Evolutionary conservation across 2,797 vertebrate genomes (phyloP), one percentile per base, ranked within the genome.

Genomic region (Coregonus suidteri): DNA sequence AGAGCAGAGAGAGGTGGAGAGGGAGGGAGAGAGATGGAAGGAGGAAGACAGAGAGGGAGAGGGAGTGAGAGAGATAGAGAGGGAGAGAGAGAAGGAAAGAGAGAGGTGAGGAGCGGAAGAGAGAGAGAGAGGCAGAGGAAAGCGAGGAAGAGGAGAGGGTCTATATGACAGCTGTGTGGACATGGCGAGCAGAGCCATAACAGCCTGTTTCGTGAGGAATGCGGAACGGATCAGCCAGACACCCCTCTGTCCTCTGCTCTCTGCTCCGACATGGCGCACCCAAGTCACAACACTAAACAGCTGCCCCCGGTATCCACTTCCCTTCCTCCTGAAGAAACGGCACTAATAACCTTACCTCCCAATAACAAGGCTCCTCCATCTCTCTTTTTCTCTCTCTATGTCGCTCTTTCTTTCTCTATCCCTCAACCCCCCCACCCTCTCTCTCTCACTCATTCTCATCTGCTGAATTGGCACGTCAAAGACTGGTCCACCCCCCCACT

Each of bases 381-480:
- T 56, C 51, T 34, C 31, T 3, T 34, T 34, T 34, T 35, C 69
- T 31, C 73, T 13, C 3, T 30, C 7, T n/a, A 52, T 1, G 11
- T 75, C 65, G 67, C 41, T 13, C 69, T 76, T 71, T 11, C 20
- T 82, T 67, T 68, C 47, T 62, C 34, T 67, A 68, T 54, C 16
- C 4, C 16, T 15, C 30, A 34, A 52, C 73, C 20, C 37, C 54
- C 54, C 59, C 71, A 4, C 77, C 59, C 71, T 35, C 34, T 34
- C 53, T 34, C 15, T 75, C 59, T 71, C 41, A 11, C 67, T 77
- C 71, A 6, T 18, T 82, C 69, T 4, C 35, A 16, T 71, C 76
- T 59, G 75, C 64, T 73, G 62, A 76, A 69, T 37, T 41, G 78
- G 16, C 73, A 72, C n/a, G 37, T 79, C 67, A 75, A 73, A 4